phyloP scores from a whole-genome alignment of 2,113 vertebrate species.

The Nyctibius bracteatus region DNA sequence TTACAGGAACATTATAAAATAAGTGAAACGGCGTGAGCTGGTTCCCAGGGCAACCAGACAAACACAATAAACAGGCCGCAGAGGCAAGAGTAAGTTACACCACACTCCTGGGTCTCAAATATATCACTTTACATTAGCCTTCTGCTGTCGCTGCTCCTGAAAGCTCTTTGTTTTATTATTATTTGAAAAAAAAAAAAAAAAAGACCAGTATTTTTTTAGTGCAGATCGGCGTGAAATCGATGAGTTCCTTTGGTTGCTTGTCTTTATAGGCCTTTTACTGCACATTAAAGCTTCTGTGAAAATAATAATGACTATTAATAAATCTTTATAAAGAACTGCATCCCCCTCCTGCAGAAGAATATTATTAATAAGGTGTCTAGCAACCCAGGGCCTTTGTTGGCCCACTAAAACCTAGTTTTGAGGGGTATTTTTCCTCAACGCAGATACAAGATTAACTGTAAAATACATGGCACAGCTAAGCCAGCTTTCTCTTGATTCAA shows the following conservation, averaged over 20 bases:
- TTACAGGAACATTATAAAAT: conserved; percentile 85
- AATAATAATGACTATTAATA: conserved; percentile 43
- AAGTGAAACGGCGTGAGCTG: conserved; percentile 79
- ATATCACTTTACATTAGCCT: conserved; percentile 79
- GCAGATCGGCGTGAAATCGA: conserved; percentile 19
- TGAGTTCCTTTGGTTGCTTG: conserved; percentile 43
- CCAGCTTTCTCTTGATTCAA: not conserved
- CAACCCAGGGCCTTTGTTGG: not conserved
- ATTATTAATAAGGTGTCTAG: conserved; percentile 36
- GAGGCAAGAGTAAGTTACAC: conserved; percentile 78
- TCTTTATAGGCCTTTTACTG: conserved; percentile 47
- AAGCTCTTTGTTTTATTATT: conserved; percentile 77
- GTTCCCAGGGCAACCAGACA: conserved; percentile 85
- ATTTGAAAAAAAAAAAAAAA: not conserved
- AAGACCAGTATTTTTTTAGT: not conserved
- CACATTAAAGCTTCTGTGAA: conserved; percentile 31
- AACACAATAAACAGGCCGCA: conserved; percentile 83
- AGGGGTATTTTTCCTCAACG: not conserved
- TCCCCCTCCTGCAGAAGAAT: not conserved
- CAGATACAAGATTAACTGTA: conserved; percentile 7
- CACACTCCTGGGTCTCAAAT: conserved; percentile 75
- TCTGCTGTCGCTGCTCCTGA: conserved; percentile 71
- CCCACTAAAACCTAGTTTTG: not conserved
- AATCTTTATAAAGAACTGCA: not conserved
- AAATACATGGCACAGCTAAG: not conserved